Base-by-base conservation (phyloP, 1,140 invertebrate species). In the Stegodyphus dumicola region DNA sequence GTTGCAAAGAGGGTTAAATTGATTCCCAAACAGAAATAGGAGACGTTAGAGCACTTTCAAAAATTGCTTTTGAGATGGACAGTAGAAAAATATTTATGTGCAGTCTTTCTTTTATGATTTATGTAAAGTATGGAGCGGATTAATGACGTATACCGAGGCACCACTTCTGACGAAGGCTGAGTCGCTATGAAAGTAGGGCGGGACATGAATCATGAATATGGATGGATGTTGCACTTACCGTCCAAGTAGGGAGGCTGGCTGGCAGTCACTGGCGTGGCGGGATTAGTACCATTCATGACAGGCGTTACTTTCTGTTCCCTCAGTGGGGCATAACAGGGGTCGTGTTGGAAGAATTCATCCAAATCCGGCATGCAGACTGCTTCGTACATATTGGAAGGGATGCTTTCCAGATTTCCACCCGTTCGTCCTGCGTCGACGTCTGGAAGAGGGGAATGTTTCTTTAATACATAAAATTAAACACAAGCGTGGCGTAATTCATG, bases 281-380 rank as follows among this genome's bases (percentile, higher is more conserved):
- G 53, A 17, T 73, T 81, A 7, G 71, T 49, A 9, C 76, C 78
- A 54, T 88, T 88, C 80, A 88, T 87, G 9, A 88, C 85, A 10
- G 88, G 86, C 6, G 88, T 79, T 7, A 88, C 85, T 77, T 88
- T 88, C 6, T 81, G 81, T 11, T 86, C 81, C 13, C 86, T 52
- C 17, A 87, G 33, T n/a, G 88, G 86, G 0, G 73, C 81, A 73
- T 89, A 88, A 11, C 77, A 86, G 66, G 85, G 78, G 51, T 92
- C 92, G 17, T 87, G 79, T n/a, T 90, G 90, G 88, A 94, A 91
- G 90, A 94, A 94, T 88, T 94, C 93, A 78, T 92, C 93, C 87
- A 95, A 92, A 90, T 96, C 95, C 85, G 94, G 94, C 88, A 95
- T 94, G 88, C 94, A 95, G 88, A 95, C 93, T 85, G 93, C 93